Conservation (phyloP, 2,113 vertebrate species). For the Amphiprion percula region DNA sequence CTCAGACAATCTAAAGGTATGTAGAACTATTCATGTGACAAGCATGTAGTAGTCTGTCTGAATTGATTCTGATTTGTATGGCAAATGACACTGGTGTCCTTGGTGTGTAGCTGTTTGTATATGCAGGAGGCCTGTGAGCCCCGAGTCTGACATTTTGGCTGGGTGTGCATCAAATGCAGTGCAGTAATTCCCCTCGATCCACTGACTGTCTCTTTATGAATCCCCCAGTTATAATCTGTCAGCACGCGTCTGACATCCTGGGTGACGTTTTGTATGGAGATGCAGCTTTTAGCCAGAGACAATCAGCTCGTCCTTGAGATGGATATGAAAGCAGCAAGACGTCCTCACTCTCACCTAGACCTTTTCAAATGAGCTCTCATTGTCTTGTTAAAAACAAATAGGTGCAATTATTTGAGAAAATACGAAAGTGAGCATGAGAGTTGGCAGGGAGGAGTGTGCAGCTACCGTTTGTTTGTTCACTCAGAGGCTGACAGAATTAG, state of each 20-base stretch:
- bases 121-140: slow-evolving; percentile 49
- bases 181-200: slow-evolving; percentile 60
- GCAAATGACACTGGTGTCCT: slow-evolving; percentile 68
- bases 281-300: slow-evolving; percentile 61
- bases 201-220: slow-evolving; percentile 66
- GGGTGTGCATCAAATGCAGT: slow-evolving; percentile 54
- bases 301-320: slow-evolving; percentile 73
- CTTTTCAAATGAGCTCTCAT: slow-evolving; percentile 65
- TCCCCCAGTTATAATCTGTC: slow-evolving; percentile 77
- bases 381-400: slow-evolving; percentile 66
- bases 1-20: slow-evolving; percentile 7
- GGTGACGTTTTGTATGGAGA: slow-evolving; percentile 55
- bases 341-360: slow-evolving; percentile 55
- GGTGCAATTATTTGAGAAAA: slow-evolving; percentile 65
- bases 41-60: background rate
- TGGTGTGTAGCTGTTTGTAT: slow-evolving; percentile 47
- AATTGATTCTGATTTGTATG: slow-evolving; percentile 48
- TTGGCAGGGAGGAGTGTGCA: slow-evolving; percentile 26
- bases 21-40: slow-evolving; percentile 19
- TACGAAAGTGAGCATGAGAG: slow-evolving; percentile 28
- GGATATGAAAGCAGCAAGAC: slow-evolving; percentile 36
- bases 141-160: slow-evolving; percentile 57
- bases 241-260: slow-evolving; percentile 61
- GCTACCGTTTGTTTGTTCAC: slow-evolving; percentile 60
- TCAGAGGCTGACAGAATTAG: slow-evolving; percentile 56